These are phyloP conservation scores for Tipula helvola DNA, from an alignment of 2,888 invertebrate genomes.

Conservation along the genomic window DNA sequence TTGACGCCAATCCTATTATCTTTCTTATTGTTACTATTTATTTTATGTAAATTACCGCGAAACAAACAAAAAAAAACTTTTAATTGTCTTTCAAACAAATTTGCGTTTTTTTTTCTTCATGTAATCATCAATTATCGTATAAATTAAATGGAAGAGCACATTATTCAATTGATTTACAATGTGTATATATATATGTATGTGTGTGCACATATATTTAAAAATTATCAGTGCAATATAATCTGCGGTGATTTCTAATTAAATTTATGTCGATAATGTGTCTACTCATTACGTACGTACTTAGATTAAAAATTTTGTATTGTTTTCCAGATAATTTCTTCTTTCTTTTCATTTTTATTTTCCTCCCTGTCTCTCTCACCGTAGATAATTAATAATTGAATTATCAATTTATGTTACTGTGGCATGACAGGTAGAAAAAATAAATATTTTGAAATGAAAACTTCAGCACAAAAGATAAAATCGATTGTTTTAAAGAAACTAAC, in stretches of 20 bases:
- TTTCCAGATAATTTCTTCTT: neutral
- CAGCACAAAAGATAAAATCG: neutral
- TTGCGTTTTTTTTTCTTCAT: neutral
- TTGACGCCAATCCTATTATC: slow-evolving; percentile 5
- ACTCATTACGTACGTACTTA: neutral
- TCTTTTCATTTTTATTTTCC: neutral
- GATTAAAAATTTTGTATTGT: neutral
- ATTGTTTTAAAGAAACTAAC: neutral
- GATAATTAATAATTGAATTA: neutral
- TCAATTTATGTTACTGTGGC: neutral
- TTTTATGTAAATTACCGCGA: neutral
- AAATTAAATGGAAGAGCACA: neutral
- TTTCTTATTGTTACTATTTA: neutral
- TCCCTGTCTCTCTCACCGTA: neutral
- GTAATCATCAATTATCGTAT: neutral
- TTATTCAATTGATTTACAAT: neutral
- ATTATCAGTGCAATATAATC: neutral
- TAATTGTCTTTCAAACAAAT: neutral
- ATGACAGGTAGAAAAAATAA: neutral
- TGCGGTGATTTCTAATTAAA: neutral
- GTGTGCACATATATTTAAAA: neutral
- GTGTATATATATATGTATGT: no score
- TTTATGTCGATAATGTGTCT: neutral
- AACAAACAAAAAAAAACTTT: neutral
- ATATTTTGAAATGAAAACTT: neutral